A percentile compares a stretch with the other conserved stretches of the same genome.
These are phyloP conservation scores for Etheostoma cragini DNA, from an alignment of 2,113 vertebrate genomes.

Conservation along the genomic window DNA sequence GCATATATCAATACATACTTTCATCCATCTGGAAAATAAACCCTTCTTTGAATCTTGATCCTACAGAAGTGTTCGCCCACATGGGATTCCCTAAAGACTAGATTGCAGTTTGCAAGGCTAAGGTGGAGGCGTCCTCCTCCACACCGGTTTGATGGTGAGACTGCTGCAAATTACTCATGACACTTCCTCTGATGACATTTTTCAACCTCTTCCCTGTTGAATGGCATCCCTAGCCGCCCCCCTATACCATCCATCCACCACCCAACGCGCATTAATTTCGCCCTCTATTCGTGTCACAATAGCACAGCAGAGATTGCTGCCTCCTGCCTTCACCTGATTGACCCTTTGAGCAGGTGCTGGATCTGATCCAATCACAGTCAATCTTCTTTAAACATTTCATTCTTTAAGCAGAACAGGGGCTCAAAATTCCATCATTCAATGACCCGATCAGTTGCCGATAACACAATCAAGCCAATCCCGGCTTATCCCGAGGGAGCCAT, in stretches of 20 bases:
- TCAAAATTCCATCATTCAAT: constrained; percentile 83
- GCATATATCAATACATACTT: constrained; percentile 53
- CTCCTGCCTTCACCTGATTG: constrained; percentile 77
- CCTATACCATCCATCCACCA: constrained; percentile 43
- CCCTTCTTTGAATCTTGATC: constrained; percentile 42
- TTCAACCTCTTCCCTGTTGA: constrained; percentile 73
- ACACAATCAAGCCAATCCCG: constrained; percentile 83
- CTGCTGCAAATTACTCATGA: constrained; percentile 79
- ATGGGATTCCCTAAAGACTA: constrained; percentile 45
- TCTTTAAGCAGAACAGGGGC: constrained; percentile 80
- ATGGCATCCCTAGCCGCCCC: constrained; percentile 54
- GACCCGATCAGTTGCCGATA: constrained; percentile 81
- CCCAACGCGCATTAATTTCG: constrained; percentile 70
- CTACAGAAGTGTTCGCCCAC: constrained; percentile 47
- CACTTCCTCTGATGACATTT: constrained; percentile 82
- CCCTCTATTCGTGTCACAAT: constrained; percentile 73
- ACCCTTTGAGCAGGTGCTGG: constrained; percentile 83
- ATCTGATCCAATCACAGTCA: constrained; percentile 82
- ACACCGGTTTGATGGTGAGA: constrained; percentile 66
- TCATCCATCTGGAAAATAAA: constrained; percentile 56
- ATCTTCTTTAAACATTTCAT: constrained; percentile 82
- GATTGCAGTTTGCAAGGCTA: constrained; percentile 51
- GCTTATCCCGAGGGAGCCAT: constrained; percentile 78
- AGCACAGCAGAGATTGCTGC: constrained; percentile 75
- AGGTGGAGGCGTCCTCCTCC: constrained; percentile 68